These are phyloP conservation scores for Trachops cirrhosus DNA, from an alignment of 2,797 vertebrate species.

Conservation along the genomic window DNA sequence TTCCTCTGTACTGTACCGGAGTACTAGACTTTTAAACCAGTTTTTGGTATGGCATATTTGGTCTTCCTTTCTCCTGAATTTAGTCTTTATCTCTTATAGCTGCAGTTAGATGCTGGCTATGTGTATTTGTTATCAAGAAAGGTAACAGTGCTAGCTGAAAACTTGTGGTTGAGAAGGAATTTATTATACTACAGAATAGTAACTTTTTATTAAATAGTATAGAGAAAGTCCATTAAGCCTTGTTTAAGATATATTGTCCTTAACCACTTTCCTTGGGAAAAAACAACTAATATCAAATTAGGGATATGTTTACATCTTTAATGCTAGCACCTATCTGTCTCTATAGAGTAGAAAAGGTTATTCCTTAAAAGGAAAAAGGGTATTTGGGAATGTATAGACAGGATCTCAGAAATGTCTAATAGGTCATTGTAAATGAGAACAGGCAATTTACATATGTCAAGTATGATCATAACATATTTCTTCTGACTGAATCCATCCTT, in stretches of 20 bases:
- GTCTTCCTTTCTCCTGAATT: background rate
- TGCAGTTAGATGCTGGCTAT: background rate
- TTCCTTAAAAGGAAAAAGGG: background rate
- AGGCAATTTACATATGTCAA: background rate
- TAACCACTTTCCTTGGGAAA: background rate
- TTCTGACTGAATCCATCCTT: background rate
- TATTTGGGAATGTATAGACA: background rate
- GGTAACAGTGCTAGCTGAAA: background rate
- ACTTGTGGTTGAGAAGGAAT: background rate
- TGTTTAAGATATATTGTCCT: background rate
- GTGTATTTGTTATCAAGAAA: background rate
- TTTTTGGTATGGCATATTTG: background rate
- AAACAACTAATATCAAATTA: background rate
- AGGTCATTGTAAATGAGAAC: background rate
- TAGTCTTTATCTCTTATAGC: background rate
- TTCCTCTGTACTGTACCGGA: background rate
- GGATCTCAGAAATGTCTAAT: background rate
- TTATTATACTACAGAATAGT: background rate
- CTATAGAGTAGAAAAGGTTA: background rate
- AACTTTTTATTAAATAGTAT: background rate
- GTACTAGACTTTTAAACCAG: background rate
- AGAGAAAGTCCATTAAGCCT: background rate
- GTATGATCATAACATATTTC: background rate
- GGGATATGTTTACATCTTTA: background rate
- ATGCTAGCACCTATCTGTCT: background rate